These are phyloP conservation scores for Pemphredon lugubris DNA, from an alignment of 2,888 invertebrate species.

Conservation along the genomic window DNA sequence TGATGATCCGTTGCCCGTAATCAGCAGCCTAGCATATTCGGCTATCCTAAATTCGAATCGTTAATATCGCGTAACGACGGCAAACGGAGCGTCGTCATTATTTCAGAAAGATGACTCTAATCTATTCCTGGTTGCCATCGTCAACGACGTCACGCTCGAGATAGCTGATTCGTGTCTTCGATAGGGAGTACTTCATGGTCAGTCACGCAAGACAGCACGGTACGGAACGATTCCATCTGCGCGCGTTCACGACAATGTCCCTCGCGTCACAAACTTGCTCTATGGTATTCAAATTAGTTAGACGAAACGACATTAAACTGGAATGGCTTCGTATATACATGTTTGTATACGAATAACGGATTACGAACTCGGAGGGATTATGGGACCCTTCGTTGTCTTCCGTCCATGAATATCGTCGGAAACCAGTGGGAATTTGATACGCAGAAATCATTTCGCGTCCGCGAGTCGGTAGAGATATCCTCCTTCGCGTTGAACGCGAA, in stretches of 20 bases:
- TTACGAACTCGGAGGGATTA: too few relatives aligned
- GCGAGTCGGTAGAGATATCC: too few relatives aligned
- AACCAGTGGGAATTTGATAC: too few relatives aligned
- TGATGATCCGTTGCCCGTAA: constrained; percentile 43
- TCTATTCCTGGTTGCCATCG: constrained; percentile 50
- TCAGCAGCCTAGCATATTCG: constrained; percentile 49
- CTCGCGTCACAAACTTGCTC: constrained; percentile 17
- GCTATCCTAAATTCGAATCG: constrained; percentile 61
- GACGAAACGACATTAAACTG: constrained; percentile 19
- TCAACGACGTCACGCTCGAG: constrained; percentile 28
- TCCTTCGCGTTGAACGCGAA: too few relatives aligned
- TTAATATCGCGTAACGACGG: constrained; percentile 58
- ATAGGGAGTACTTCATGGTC: constrained; percentile 22
- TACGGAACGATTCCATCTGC: constrained; percentile 17
- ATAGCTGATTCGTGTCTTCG: constrained; percentile 47
- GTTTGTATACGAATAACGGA: too few relatives aligned
- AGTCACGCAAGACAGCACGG: neutral
- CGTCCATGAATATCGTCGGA: too few relatives aligned
- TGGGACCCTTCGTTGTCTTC: too few relatives aligned
- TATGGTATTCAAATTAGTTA: constrained; percentile 25
- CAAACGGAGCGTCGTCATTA: constrained; percentile 53
- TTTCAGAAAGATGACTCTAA: constrained; percentile 65
- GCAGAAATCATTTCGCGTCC: too few relatives aligned
- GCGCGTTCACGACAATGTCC: constrained; percentile 23
- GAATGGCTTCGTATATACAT: constrained; percentile 7